Base-by-base conservation (phyloP, 2,888 invertebrate genomes). In the Resseliella maxima region DNA sequence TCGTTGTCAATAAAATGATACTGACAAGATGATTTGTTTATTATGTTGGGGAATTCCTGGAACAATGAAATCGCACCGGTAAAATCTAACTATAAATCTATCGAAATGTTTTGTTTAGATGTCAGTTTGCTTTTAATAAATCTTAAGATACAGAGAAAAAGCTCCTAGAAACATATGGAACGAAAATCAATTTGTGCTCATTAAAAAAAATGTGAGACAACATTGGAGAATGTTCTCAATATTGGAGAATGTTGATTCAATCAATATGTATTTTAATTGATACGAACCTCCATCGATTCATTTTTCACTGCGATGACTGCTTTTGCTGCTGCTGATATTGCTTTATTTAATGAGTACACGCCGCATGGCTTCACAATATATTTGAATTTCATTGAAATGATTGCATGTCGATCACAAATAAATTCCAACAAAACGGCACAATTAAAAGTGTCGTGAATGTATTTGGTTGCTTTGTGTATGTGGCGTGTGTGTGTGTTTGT, bases 11-110 rank as follows among this genome's bases (percentile, higher is more conserved):
- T 18, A 6, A 38, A 83, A 83, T 83, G 83, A 38, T 38, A 83
- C 6, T n/a, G 38, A 83, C 38, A 83, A 1, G 6, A 38, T 21
- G 83, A 83, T 38, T 83, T 38, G 41, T 83, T 83, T 83, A 83
- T 83, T 38, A 12, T 10, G 0, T 38, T 24, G n/a, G n/a, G n/a
- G 12, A n/a, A 38, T 24, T 36, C 36, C n/a, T 8, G 24, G 38
- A 83, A 83, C 83, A 83, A 83, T 83, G 83, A 83, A 38, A 83
- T 83, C 83, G n/a, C 83, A 83, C 24, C 38, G 83, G n/a, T n/a
- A 38, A 36, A 83, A 83, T 83, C 38, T 72, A 3, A 5, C 15
- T 15, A 31, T 72, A 72, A 72, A 72, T 72, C 72, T 31, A 31
- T 72, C 72, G 31, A 59, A 27, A 59, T 1, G 10, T 24, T 31